Evolutionary conservation across 2,888 invertebrate genomes (phyloP).

Genomic region (Drymonia ruficornis): DNA sequence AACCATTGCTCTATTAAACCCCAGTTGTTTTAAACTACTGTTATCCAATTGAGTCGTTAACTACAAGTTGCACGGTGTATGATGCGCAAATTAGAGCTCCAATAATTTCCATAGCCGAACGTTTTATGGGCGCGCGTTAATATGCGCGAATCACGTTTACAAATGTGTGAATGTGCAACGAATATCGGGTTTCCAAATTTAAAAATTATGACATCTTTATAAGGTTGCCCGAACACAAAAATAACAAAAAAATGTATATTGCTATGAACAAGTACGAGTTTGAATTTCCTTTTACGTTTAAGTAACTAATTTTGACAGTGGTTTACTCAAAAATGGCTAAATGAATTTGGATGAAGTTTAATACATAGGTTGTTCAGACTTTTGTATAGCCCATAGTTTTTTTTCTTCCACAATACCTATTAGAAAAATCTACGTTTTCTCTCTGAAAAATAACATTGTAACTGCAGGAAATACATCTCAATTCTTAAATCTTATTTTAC

Average conservation of each 20-base stretch:
- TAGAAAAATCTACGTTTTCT: too few relatives aligned
- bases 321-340: too few relatives aligned
- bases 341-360: too few relatives aligned
- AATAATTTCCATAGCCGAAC: constrained; percentile 69
- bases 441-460: too few relatives aligned
- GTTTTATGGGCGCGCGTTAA: constrained; percentile 58
- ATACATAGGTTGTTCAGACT: too few relatives aligned
- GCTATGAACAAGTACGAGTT: not conserved
- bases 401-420: too few relatives aligned
- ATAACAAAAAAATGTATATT: constrained; percentile 11
- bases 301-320: too few relatives aligned
- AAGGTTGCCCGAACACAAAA: not conserved
- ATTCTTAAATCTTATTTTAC: too few relatives aligned
- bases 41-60: constrained; percentile 42
- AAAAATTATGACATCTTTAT: not conserved
- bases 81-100: constrained; percentile 73
- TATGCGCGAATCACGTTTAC: constrained; percentile 63
- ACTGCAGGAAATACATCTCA: too few relatives aligned
- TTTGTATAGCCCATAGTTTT: too few relatives aligned
- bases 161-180: constrained; percentile 32
- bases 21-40: not conserved
- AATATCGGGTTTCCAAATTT: not conserved
- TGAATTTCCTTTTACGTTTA: not conserved
- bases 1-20: not conserved
- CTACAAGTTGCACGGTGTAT: constrained; percentile 46